These are phyloP conservation scores for Cheilosia vulpina DNA, from an alignment of 2,888 invertebrate genomes.

Conservation along the genomic window DNA sequence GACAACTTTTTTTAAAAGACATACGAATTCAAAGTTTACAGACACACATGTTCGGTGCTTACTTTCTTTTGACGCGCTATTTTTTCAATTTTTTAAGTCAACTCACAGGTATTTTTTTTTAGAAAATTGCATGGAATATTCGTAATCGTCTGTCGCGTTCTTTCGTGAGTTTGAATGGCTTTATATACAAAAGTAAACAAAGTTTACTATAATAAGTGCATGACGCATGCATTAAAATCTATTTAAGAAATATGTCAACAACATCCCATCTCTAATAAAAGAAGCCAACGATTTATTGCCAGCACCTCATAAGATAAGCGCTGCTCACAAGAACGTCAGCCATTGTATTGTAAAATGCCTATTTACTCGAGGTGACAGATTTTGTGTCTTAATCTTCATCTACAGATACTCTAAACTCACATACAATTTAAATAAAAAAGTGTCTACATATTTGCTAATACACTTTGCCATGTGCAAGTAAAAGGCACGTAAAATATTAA, in stretches of 20 bases:
- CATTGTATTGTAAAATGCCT: conserved; percentile 36
- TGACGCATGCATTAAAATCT: too few species aligned
- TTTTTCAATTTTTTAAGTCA: too few species aligned
- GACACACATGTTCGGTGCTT: too few species aligned
- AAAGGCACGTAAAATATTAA: neutral
- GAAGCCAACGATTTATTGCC: neutral
- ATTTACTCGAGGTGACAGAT: conserved; percentile 33
- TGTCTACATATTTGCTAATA: conserved; percentile 35
- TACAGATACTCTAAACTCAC: neutral
- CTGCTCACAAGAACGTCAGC: conserved; percentile 30
- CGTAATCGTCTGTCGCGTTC: too few species aligned
- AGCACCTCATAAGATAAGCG: neutral
- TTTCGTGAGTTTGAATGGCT: too few species aligned
- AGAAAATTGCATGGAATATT: too few species aligned
- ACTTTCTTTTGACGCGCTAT: too few species aligned
- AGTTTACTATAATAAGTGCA: too few species aligned
- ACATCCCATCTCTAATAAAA: neutral
- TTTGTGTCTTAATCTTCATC: conserved; percentile 17
- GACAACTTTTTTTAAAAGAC: neutral
- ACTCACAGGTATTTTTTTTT: too few species aligned
- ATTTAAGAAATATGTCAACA: too few species aligned
- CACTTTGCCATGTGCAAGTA: conserved; percentile 27
- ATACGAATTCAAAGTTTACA: too few species aligned
- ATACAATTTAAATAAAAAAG: conserved; percentile 6
- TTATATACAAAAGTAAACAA: too few species aligned